Conservation (phyloP, 2,113 vertebrate genomes). For the Porphyrio hochstetteri region DNA sequence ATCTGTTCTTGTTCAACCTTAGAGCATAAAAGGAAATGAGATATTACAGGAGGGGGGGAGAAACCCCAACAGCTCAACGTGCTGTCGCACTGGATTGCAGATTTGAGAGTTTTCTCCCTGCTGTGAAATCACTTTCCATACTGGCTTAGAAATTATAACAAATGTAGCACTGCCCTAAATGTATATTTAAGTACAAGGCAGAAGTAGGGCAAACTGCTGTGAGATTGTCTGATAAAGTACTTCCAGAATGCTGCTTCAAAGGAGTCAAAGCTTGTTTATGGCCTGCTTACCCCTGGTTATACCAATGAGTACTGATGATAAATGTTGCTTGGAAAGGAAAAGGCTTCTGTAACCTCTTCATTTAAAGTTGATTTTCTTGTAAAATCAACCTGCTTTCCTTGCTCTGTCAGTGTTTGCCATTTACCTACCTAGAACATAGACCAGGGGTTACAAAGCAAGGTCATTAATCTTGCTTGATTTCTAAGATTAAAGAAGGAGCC, state of each 20-base stretch:
- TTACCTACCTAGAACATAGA: neutral
- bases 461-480: neutral
- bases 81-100: neutral
- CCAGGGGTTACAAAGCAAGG: neutral
- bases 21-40: conserved; percentile 30
- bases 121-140: conserved; percentile 7
- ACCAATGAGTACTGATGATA: neutral
- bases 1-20: conserved; percentile 40
- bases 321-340: neutral
- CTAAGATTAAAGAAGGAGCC: neutral
- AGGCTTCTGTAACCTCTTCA: neutral
- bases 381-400: neutral
- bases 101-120: conserved; percentile 1
- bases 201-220: neutral
- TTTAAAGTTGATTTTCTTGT: neutral
- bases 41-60: neutral
- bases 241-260: neutral
- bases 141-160: neutral
- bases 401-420: neutral
- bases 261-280: neutral
- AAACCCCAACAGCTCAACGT: neutral
- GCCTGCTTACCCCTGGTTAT: neutral
- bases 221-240: neutral
- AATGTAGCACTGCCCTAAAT: neutral
- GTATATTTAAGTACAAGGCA: neutral